A percentile compares a stretch with the other conserved stretches of the same genome.
Evolutionary conservation across 1,140 invertebrate species (phyloP).

Genomic region (Camponotus floridanus): DNA sequence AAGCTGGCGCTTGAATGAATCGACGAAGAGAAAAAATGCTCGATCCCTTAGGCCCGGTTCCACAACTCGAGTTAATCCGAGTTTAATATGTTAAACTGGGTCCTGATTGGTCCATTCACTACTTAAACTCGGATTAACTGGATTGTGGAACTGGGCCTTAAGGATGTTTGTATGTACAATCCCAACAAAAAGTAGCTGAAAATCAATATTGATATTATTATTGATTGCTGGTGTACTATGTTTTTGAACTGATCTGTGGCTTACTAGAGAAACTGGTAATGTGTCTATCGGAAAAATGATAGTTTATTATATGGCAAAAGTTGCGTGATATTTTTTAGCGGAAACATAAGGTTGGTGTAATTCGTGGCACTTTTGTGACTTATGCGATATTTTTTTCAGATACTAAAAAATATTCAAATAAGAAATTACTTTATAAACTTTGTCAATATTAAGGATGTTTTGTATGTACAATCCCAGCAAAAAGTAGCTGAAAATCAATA

Average conservation of each 20-base stretch:
- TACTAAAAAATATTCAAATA: not conserved
- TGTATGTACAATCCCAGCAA: too few species aligned
- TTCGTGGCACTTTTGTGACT: not conserved
- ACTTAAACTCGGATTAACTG: too few species aligned
- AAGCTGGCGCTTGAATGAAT: not conserved
- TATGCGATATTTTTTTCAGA: not conserved
- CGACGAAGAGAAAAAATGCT: not conserved
- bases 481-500: too few species aligned
- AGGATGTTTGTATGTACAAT: too few species aligned
- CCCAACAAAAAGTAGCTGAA: too few species aligned
- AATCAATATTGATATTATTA: too few species aligned
- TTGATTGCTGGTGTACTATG: slow-evolving; percentile 31
- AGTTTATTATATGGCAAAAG: not conserved
- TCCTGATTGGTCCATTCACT: too few species aligned
- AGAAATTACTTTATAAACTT: not conserved
- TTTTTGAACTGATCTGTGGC: slow-evolving; percentile 26
- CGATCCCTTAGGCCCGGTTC: too few species aligned
- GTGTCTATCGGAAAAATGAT: not conserved
- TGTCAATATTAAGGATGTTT: too few species aligned
- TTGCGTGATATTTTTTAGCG: not conserved
- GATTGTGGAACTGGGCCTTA: too few species aligned
- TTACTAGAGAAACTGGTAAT: slow-evolving; percentile 47
- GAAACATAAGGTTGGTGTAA: not conserved
- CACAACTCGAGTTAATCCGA: too few species aligned
- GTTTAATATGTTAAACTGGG: too few species aligned